Conservation (phyloP, 1,140 invertebrate genomes). For the Ostrea edulis region DNA sequence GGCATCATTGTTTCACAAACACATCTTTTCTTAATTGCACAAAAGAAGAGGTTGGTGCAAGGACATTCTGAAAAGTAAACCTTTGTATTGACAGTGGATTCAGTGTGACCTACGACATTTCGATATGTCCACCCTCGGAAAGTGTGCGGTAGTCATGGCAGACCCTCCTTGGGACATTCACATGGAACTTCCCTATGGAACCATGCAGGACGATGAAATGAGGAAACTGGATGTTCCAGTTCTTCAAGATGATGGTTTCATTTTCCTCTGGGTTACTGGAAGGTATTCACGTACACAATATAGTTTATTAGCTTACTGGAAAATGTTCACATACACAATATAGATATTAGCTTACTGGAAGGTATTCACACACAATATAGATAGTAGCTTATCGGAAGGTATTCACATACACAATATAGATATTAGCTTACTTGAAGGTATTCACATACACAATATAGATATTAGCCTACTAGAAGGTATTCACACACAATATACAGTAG, state of each 20-base stretch:
- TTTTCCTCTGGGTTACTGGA: constrained; percentile 99
- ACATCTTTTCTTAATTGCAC: too few species aligned
- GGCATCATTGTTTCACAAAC: too few species aligned
- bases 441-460: neutral
- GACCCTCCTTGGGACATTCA: constrained; percentile 99
- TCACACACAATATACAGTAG: too few species aligned
- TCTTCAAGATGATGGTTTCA: constrained; percentile 96
- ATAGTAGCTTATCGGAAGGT: constrained; percentile 95
- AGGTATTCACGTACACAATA: constrained; percentile 76
- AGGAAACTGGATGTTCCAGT: constrained; percentile 93
- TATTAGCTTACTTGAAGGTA: constrained; percentile 93
- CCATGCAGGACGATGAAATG: constrained; percentile 99
- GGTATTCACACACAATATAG: constrained; percentile 76
- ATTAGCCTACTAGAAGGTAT: constrained; percentile 90
- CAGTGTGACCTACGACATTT: constrained; percentile 97
- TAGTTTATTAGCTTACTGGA: too few species aligned
- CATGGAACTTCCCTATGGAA: constrained; percentile 99
- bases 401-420: neutral
- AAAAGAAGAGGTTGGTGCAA: too few species aligned
- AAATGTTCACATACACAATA: too few species aligned
- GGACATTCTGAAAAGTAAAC: too few species aligned
- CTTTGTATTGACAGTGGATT: constrained; percentile 87
- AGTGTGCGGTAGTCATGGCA: constrained; percentile 80
- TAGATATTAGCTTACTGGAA: too few species aligned
- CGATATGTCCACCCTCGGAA: constrained; percentile 96